Evolutionary conservation across 2,113 vertebrate genomes (phyloP), one percentile per base, ranked within the genome.

Genomic region (Trachemys scripta): DNA sequence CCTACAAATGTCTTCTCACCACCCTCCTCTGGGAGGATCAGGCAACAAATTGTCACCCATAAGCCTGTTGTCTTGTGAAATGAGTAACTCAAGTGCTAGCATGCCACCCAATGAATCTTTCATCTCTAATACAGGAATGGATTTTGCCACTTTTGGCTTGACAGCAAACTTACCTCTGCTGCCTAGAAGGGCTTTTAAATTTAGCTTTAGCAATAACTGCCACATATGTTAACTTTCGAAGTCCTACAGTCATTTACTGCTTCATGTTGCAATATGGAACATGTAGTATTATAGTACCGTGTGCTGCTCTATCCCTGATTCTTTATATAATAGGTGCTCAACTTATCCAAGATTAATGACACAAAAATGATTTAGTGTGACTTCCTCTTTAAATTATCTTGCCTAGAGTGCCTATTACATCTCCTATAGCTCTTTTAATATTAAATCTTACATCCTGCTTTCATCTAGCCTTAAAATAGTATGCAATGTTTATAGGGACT

Each of bases 301-400:
- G 49, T 19, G 35, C 94, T 95, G 80, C 89, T 96, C 90, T 89
- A 84, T 94, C 84, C 25, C 62, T 90, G 78, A 22, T 92, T 95
- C 87, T 93, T 95, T 95, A 82, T 51, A 90, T 92, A 92, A 90
- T 86, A 76, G 90, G 92, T 96, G 93, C 95, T 90, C 80, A 95
- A 96, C 90, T 90, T 94, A 86, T 38, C 19, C 65, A 72, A 16
- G 4, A 89, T 90, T 95, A 95, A 97, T 95, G 90, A 62, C 53
- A 90, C 95, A 85, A 83, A 96, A 96, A 95, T 96, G 85, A 86
- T 95, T 96, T 92, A 94, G 92, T 88, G 83, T 45, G 90, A 88
- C 45, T 95, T 94, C 82, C 54, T 90, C 78, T 82, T 94, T 96
- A 95, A 96, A 96, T 96, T 93, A 96, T 96, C 95, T 96, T 96